Base-by-base conservation (phyloP, 2,797 vertebrate genomes). In the Arnoldichthys spilopterus region DNA sequence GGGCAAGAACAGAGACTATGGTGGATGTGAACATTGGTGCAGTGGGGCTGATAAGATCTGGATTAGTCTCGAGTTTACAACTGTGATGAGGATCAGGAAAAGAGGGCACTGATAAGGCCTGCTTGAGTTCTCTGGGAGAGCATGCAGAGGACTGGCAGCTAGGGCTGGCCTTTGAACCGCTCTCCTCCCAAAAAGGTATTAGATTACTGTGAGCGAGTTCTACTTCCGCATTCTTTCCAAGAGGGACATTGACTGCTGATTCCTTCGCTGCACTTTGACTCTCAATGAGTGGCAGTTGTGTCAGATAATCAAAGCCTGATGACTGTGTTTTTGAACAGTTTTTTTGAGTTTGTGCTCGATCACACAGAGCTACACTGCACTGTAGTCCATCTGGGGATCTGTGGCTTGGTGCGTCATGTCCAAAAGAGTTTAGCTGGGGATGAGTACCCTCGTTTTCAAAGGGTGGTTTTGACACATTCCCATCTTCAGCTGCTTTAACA, bases 21-120 rank as follows among this genome's bases (percentile, higher is more conserved):
- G 92, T 85, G 70, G 94, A 93, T 4, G 94, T 92, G 70, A 94
- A 80, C 94, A 95, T 95, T 49, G 59, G 67, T 51, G 67, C 47
- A 26, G 73, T 2, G 4, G 74, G 51, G 66, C 18, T 22, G 49
- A 58, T 34, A 58, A 43, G 15, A 77, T 3, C 43, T 26, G 74
- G 56, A 66, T 81, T 68, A n/a, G 51, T 53, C 51, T 69, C 78
- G 63, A 28, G 28, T 59, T 69, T 74, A 62, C 32, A 56, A 43
- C 20, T 40, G 43, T 26, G 69, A 77, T 32, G 15, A 63, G n/a
- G 2, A 24, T 22, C 61, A 18, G 37, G 61, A 34, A 81, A 81
- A 26, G 66, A 77, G 26, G 73, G 24, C 56, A 72, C 56, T n/a
- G 62, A 74, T 51, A 76, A 85, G 47, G 61, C 49, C 49, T 58